phyloP scores from a whole-genome alignment of 2,113 vertebrate species.

The Lota lota region DNA sequence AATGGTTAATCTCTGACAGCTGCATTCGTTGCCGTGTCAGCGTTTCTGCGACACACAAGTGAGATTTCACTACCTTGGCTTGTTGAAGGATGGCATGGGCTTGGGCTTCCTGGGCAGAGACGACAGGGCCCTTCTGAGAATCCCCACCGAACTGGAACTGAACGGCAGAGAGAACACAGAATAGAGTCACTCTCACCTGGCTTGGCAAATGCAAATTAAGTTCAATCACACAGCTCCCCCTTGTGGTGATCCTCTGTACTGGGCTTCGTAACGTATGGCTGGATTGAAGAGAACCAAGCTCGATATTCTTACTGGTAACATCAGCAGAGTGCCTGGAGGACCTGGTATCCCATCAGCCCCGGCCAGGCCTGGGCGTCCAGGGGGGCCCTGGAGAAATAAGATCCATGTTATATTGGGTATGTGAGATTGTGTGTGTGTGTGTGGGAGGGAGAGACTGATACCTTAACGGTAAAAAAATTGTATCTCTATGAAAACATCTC shows the following conservation, averaged over 20 bases:
- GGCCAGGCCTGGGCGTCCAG: constrained; percentile 80
- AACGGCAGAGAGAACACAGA: constrained; percentile 26
- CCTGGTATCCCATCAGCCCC: constrained; percentile 84
- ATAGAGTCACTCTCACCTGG: constrained; percentile 16
- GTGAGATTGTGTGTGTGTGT: constrained; percentile 9
- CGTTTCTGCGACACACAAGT: background rate
- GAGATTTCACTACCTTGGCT: constrained; percentile 70
- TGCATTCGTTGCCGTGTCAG: background rate
- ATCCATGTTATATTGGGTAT: background rate
- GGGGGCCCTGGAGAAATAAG: constrained; percentile 75
- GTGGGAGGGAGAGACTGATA: background rate
- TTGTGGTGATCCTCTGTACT: constrained; percentile 56
- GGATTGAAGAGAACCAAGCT: background rate
- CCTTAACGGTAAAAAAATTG: background rate
- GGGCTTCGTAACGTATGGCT: background rate
- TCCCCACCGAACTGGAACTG: constrained; percentile 84
- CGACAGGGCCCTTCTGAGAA: constrained; percentile 79
- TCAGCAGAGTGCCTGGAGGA: constrained; percentile 82
- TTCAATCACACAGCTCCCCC: constrained; percentile 68
- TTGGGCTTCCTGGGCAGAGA: constrained; percentile 87
- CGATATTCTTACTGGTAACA: constrained; percentile 83
- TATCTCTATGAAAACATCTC: constrained; percentile 25
- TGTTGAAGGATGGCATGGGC: constrained; percentile 88
- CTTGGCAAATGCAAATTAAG: constrained; percentile 37
- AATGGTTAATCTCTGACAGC: too few relatives aligned